Base-by-base conservation (phyloP, 1,140 invertebrate genomes). In the Thaumatotibia leucotreta region DNA sequence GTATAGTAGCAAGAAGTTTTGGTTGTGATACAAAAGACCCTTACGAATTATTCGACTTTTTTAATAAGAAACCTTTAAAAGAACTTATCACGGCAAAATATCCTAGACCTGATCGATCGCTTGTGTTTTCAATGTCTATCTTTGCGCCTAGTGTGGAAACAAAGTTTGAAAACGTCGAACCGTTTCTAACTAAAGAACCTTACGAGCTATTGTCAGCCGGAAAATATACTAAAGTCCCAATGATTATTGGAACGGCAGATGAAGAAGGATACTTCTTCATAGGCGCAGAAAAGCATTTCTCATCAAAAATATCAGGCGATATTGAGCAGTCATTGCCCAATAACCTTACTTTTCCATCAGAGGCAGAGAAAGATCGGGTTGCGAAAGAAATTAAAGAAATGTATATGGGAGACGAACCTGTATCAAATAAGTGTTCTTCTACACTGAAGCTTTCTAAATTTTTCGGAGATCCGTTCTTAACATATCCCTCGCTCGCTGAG, bases 321-420 rank as follows among this genome's bases (percentile, higher is more conserved):
- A 68, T 88, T 17, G 75, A 74, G 29, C 78, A 76, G 68, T 69
- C 79, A 0, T 63, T 88, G 10, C 84, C 84, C 22, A 82, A 79
- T 65, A 74, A 86, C 61, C 70, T 86, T 31, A 4, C 69, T 9
- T 77, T 87, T 50, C 73, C 80, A 2, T 63, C 69, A 10, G 66
- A 77, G 27, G 45, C 63, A 4, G 78, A 77, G 33, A 32, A 65
- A 23, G 54, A 65, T 31, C 65, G 69, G 62, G 62, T 78, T 4
- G 80, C 58, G 4, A 63, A 68, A 1, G 64, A 68, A 20, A 62
- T 84, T n/a, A 68, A 70, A 29, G 66, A 74, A 31, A 17, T 84
- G 0, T 89, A 89, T 54, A 65, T 86, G 27, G 70, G 61, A 4
- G 69, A 77, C 39, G 61, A 81, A 4, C 63, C 68, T 4, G 69